Percentiles rank a stretch among this genome's conserved stretches.
phyloP scores from a whole-genome alignment of 1,140 invertebrate species.

The Pteromalus puparum region DNA sequence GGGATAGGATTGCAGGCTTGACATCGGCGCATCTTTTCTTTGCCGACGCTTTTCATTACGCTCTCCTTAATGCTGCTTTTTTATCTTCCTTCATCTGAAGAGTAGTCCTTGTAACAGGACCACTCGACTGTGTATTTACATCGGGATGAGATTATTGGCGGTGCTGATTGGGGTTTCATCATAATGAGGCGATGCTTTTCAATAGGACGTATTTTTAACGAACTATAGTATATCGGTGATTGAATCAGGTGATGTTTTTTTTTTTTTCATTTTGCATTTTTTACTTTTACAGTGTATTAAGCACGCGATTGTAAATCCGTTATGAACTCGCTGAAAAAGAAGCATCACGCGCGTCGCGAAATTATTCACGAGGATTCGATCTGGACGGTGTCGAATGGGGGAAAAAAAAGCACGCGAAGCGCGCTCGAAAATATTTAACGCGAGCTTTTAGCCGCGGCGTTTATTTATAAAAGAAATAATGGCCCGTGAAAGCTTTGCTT shows the following conservation, averaged over 20 bases:
- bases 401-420: too few relatives aligned
- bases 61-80: constrained; percentile 58
- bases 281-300: too few relatives aligned
- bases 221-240: too few relatives aligned
- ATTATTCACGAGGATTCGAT: too few relatives aligned
- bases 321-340: too few relatives aligned
- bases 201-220: too few relatives aligned
- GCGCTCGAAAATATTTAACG: background rate
- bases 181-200: background rate
- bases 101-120: background rate
- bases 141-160: background rate
- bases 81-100: background rate
- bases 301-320: too few relatives aligned
- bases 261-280: too few relatives aligned
- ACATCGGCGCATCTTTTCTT: constrained; percentile 60
- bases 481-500: background rate
- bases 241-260: too few relatives aligned
- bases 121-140: background rate
- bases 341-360: too few relatives aligned
- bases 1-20: constrained; percentile 56
- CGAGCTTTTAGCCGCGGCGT: background rate
- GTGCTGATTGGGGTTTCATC: background rate
- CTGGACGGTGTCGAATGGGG: too few relatives aligned
- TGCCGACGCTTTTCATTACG: constrained; percentile 58
- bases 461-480: background rate